These are phyloP conservation scores for Hyperopisus bebe DNA, from an alignment of 2,113 vertebrate genomes.

Conservation along the genomic window DNA sequence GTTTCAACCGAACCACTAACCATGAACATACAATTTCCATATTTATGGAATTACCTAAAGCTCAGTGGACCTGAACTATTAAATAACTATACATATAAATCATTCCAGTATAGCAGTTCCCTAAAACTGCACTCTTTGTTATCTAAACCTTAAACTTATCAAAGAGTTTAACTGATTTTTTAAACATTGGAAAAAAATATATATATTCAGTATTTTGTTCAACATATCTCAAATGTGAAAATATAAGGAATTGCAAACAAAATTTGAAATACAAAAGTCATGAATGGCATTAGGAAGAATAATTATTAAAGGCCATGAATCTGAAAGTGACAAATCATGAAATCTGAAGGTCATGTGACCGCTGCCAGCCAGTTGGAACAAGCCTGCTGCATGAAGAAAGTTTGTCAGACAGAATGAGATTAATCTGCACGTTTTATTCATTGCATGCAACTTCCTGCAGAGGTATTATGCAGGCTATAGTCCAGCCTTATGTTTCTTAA, in stretches of 20 bases:
- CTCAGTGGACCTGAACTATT: neutral
- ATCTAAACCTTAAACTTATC: neutral
- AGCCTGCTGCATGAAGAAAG: neutral
- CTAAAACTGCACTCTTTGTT: neutral
- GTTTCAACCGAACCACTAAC: neutral
- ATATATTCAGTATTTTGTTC: neutral
- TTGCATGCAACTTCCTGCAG: neutral
- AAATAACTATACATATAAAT: neutral
- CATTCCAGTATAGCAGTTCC: neutral
- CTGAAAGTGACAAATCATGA: neutral
- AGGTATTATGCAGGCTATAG: neutral
- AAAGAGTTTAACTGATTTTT: neutral
- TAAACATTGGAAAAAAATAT: neutral
- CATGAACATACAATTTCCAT: conserved; percentile 2
- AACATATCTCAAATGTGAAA: neutral
- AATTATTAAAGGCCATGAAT: neutral
- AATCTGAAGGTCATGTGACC: neutral
- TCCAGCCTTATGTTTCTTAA: neutral
- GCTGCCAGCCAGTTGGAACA: neutral
- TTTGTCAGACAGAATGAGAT: neutral
- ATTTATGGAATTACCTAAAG: conserved; percentile 4
- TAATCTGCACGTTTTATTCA: neutral
- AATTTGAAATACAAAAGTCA: neutral
- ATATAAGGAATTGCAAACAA: neutral
- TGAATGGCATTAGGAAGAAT: neutral